These are phyloP conservation scores for Sander vitreus DNA, from an alignment of 2,113 vertebrate species.

Conservation along the genomic window DNA sequence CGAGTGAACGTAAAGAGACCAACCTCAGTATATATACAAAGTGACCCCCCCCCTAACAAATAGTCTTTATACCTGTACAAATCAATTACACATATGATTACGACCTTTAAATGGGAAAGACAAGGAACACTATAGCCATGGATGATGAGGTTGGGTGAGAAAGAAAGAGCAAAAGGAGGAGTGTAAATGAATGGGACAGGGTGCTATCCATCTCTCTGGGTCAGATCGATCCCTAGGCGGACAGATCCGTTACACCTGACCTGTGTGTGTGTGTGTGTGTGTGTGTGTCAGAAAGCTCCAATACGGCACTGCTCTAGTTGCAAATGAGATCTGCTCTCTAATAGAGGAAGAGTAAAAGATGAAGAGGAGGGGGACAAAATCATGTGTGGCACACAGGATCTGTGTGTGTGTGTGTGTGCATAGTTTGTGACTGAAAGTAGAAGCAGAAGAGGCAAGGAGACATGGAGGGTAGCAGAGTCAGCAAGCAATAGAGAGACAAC, in stretches of 20 bases:
- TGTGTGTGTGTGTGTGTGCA: constrained; percentile 5
- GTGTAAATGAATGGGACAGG: constrained; percentile 60
- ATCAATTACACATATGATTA: constrained; percentile 15
- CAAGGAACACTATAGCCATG: neutral
- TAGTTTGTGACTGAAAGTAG: constrained; percentile 34
- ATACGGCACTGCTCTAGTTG: constrained; percentile 50
- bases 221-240: constrained; percentile 66
- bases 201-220: constrained; percentile 61
- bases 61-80: neutral
- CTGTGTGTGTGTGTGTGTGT: neutral
- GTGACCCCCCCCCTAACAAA: neutral
- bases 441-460: constrained; percentile 55
- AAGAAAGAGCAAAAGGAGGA: constrained; percentile 22
- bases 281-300: constrained; percentile 32
- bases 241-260: constrained; percentile 66
- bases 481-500: constrained; percentile 50
- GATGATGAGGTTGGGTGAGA: neutral
- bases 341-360: constrained; percentile 30
- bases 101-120: neutral
- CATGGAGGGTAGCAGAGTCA: constrained; percentile 63
- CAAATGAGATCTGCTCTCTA: constrained; percentile 61
- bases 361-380: constrained; percentile 13
- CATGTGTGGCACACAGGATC: constrained; percentile 7
- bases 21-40: neutral
- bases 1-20: neutral